A percentile compares a stretch with the other conserved stretches of the same genome.
These are phyloP conservation scores for Drosophila subpulchrella DNA, from an alignment of 1,140 invertebrate genomes.

Conservation along the genomic window DNA sequence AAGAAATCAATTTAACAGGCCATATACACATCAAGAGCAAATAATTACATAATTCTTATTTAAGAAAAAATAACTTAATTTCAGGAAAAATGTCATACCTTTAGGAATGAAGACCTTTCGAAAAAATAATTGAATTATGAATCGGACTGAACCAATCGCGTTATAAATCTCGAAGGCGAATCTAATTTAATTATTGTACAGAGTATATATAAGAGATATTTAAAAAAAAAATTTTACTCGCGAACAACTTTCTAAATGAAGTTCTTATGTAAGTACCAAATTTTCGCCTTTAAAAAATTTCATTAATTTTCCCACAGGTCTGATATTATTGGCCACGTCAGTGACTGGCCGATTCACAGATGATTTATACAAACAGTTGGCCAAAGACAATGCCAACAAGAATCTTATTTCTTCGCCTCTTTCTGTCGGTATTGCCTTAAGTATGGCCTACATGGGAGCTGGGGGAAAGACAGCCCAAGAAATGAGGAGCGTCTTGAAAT, in stretches of 20 bases:
- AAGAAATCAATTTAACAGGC: no score
- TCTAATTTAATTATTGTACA: background rate
- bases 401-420: constrained; percentile 81
- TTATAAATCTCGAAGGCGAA: background rate
- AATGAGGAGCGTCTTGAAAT: constrained; percentile 84
- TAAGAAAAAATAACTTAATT: no score
- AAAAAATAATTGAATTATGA: no score
- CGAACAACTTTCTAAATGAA: background rate
- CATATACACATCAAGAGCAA: no score
- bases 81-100: no score
- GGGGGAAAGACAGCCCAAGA: constrained; percentile 85
- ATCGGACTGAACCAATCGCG: background rate
- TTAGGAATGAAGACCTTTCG: no score
- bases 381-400: constrained; percentile 29
- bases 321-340: background rate
- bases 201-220: background rate
- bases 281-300: background rate
- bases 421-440: constrained; percentile 85
- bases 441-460: constrained; percentile 86
- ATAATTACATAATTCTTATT: no score
- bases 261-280: background rate
- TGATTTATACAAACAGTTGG: background rate
- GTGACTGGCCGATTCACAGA: background rate
- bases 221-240: no score
- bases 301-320: background rate